Evolutionary conservation across 2,113 vertebrate species (phyloP), one percentile per base, ranked within the genome.

Genomic region (pig (Sus scrofa)): DNA sequence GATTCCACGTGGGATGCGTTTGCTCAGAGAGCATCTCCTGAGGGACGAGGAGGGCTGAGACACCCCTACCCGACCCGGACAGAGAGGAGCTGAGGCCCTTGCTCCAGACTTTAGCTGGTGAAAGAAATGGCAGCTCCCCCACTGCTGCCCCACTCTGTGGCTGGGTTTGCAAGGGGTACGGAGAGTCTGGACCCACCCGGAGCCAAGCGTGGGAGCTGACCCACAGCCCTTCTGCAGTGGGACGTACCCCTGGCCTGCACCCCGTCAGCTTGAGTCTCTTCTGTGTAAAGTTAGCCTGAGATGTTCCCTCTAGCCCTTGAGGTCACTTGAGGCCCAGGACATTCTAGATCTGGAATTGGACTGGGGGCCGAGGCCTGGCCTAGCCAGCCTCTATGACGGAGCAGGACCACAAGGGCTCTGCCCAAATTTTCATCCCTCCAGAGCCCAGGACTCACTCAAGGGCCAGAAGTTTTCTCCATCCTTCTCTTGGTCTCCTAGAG

Each of bases 121-220:
- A 24, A 3, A 44, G 32, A 34, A 27, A 13, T 7, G 39, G 34
- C 37, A 22, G 34, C 3, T n/a, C 75, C 0, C 37, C 75, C 0
- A 0, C n/a, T n/a, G 27, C 15, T n/a, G 32, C 30, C 27, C 19
- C 1, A 4, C 71, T 39, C 15, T 3, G 30, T 0, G 1, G 7
- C 73, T 16, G n/a, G 52, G 73, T 3, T n/a, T 44, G 0, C 37
- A 5, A 30, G 65, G 30, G 14, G 32, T 9, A 19, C 4, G 26
- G 34, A 56, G 39, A 26, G 30, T 54, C 52, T 1, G 6, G 6
- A 8, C 1, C 6, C 13, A 8, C 30, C 34, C 0, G 7, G 10
- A 27, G n/a, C 3, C 82, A 6, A 12, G n/a, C 52, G 56, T 2
- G 0, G 4, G 22, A 5, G 2, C 34, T 0, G 0, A 60, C 22